Base-by-base conservation (phyloP, 1,140 invertebrate species). In the Orussus abietinus region DNA sequence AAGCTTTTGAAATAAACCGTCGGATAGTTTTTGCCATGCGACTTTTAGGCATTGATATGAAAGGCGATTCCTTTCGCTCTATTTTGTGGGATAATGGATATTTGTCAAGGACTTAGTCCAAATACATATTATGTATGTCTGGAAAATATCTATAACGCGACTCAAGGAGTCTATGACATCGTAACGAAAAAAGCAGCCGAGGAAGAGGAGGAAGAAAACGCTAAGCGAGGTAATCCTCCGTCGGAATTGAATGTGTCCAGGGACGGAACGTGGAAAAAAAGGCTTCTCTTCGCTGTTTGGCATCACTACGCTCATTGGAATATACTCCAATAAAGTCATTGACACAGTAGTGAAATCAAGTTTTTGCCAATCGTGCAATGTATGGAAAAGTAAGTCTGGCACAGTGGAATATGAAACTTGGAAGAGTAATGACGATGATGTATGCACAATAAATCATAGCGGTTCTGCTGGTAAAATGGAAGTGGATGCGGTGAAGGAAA, bases 151-250 rank as follows among this genome's bases (percentile, higher is more conserved):
- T 15, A 51, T 20, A 6, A 10, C 6, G 45, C 33, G 7, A 25
- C 38, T 12, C 11, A 15, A 29, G 13, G 34, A 13, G 26, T 47
- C 18, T 51, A 40, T 26, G 34, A 53, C 15, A 11, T 13, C 1
- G 11, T 42, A 6, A 40, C 33, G 25, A 36, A 17, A 39, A 53
- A 38, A 34, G 40, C 44, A 18, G 42, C 36, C 0, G 14, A 45
- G 3, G 44, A 53, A 30, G 44, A 53, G 32, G 50, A 38, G n/a
- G 57, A 49, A 7, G 65, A 67, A 57, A 45, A 49, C 13, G 20
- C 42, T 31, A 31, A 64, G 10, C 22, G 53, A n/a, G 36, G 55
- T 59, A 36, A 44, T 52, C 17, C 34, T 63, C 26, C 45, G 58
- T n/a, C 56, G 12, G 30, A 46, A 28, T 34, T 39, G 2, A 33